Evolutionary conservation across 2,113 vertebrate species (phyloP), one percentile per base, ranked within the genome.

Genomic region (Lycaon pictus): DNA sequence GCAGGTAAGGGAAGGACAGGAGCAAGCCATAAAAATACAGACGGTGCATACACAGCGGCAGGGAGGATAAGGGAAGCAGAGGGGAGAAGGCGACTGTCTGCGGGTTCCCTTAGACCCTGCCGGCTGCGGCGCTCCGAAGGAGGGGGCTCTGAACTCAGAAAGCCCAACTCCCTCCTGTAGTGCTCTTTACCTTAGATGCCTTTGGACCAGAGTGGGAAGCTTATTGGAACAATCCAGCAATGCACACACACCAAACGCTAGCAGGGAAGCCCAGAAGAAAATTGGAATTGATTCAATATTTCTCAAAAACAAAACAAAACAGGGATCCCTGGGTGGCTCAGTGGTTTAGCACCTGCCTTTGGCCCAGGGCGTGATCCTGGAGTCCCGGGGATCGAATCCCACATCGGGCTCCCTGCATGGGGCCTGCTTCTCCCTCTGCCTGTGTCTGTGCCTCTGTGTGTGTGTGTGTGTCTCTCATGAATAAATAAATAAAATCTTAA

Each of bases 241-340:
- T 58, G 11, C 16, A 25, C 2, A 2, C 22, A n/a, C 15, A 69
- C 48, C 13, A 12, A 88, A 83, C 43, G 71, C 53, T 69, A 63
- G 74, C 22, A 85, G 74, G 58, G 92, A 72, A 87, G 58, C n/a
- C 56, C 37, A 67, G 80, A 5, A 72, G 92, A 90, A 93, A 88
- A 56, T 0, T 97, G 96, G 92, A 95, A 90, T 55, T 32, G 76
- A 82, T 88, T 90, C 84, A 83, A 35, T 55, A 92, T 92, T 43
- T 43, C 43, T 43, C 7, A 43, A 7, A 43, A 43, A 43, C 43
- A 7, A 43, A 43, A 43, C 43, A 43, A 43, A 43, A 43, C 43
- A 43, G 43, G 43, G 43, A 43, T 43, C 43, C 43, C 43, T 43
- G 43, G 43, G 43, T 43, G 43, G 43, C 43, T 43, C 43, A 43